phyloP scores from a whole-genome alignment of 2,113 vertebrate genomes.

The Bubo scandiacus region DNA sequence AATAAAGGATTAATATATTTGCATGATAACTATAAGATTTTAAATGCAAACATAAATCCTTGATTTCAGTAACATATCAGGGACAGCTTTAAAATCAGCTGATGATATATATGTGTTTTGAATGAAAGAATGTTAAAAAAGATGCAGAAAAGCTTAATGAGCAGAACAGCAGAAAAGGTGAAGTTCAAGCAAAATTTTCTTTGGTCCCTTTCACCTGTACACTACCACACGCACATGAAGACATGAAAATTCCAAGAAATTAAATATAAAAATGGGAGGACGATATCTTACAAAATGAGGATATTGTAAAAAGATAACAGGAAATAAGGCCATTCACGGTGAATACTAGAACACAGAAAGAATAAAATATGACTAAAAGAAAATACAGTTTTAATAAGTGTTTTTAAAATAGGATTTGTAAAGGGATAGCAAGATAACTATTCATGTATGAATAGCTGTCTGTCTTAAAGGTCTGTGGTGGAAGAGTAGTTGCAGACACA shows the following conservation, averaged over 20 bases:
- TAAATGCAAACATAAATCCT: background rate
- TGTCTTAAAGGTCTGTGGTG: conserved; percentile 13
- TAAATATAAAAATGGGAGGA: background rate
- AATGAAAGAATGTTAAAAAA: background rate
- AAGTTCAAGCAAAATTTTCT: background rate
- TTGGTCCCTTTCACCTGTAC: background rate
- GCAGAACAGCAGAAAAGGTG: background rate
- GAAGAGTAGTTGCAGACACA: background rate
- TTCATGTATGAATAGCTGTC: background rate
- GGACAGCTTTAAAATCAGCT: background rate
- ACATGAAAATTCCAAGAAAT: background rate
- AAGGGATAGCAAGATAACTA: conserved; percentile 8
- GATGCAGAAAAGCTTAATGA: background rate
- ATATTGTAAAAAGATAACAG: background rate
- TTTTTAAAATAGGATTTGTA: background rate
- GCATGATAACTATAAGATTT: background rate
- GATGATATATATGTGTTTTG: background rate
- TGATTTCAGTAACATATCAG: background rate
- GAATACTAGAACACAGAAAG: background rate
- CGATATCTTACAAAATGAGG: background rate
- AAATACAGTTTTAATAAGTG: conserved; percentile 29
- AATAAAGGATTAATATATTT: background rate
- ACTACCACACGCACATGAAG: background rate
- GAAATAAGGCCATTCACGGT: background rate
- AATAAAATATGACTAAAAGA: background rate